A percentile compares a stretch with the other conserved stretches of the same genome.
Evolutionary conservation across 2,797 vertebrate genomes (phyloP).

Genomic region (Notamacropus eugenii): DNA sequence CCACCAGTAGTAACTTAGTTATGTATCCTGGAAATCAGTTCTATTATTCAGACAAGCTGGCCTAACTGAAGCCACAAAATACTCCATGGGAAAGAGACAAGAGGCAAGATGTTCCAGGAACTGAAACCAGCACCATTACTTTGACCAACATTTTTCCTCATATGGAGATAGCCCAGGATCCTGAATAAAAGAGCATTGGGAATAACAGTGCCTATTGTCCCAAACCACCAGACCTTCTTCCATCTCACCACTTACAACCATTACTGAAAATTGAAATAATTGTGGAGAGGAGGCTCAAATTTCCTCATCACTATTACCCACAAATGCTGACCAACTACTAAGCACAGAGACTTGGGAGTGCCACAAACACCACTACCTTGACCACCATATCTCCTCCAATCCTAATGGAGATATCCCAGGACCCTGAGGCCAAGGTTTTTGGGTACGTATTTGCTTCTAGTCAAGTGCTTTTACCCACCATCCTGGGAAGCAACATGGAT

Average conservation of each 20-base stretch:
- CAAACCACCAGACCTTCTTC: background rate
- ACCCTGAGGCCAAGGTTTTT: background rate
- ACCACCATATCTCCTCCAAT: background rate
- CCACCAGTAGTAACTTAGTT: background rate
- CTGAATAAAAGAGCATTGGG: background rate
- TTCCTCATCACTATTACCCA: background rate
- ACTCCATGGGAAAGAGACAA: background rate
- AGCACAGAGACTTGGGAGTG: background rate
- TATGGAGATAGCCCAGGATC: too few relatives aligned
- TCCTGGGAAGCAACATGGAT: background rate
- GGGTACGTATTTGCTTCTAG: background rate
- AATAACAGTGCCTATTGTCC: background rate
- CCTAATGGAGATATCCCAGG: background rate
- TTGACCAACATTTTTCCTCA: background rate
- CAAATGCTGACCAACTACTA: background rate
- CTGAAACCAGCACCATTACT: background rate
- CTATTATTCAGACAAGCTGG: too few relatives aligned
- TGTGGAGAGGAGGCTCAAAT: background rate
- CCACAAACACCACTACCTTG: too few relatives aligned
- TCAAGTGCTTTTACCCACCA: background rate
- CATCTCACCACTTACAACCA: background rate
- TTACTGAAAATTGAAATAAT: background rate
- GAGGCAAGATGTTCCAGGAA: background rate
- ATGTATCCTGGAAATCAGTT: too few relatives aligned
- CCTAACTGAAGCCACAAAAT: background rate